phyloP scores from a whole-genome alignment of 2,888 invertebrate species.

The Apocheima hispidaria region DNA sequence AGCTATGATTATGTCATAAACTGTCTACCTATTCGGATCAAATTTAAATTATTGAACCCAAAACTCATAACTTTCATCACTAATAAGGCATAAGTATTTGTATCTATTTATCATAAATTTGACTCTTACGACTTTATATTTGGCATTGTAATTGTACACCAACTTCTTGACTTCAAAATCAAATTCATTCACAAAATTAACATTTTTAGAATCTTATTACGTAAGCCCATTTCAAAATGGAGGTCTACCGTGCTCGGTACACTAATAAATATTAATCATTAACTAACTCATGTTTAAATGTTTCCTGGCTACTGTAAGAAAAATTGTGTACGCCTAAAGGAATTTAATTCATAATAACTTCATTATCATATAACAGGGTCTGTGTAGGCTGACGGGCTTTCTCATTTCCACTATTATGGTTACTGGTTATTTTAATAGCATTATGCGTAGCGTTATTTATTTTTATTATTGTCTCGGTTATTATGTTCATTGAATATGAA shows the following conservation, averaged over 20 bases:
- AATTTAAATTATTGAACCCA: constrained; percentile 17
- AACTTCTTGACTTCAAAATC: constrained; percentile 25
- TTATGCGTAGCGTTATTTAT: constrained; percentile 44
- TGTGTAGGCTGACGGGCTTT: constrained; percentile 59
- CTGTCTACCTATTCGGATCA: constrained; percentile 17
- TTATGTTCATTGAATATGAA: constrained; percentile 39
- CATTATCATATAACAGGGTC: constrained; percentile 73
- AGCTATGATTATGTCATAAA: constrained; percentile 24
- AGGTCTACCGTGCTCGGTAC: constrained; percentile 36
- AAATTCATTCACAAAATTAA: constrained; percentile 62
- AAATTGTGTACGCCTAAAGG: constrained; percentile 64
- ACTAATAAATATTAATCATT: constrained; percentile 81
- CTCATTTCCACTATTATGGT: constrained; percentile 41
- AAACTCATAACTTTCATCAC: constrained; percentile 23
- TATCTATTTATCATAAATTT: constrained; percentile 25
- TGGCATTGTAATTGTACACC: constrained; percentile 35
- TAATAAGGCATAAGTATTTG: constrained; percentile 28
- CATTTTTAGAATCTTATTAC: constrained; percentile 50
- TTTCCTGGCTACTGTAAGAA: constrained; percentile 80
- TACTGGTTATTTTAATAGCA: constrained; percentile 48
- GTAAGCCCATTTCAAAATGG: constrained; percentile 49
- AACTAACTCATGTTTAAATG: constrained; percentile 73
- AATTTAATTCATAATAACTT: constrained; percentile 71
- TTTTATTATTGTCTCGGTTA: constrained; percentile 47
- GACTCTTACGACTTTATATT: constrained; percentile 25